phyloP scores from a whole-genome alignment of 1,140 invertebrate genomes.

The Drosophila nasuta region DNA sequence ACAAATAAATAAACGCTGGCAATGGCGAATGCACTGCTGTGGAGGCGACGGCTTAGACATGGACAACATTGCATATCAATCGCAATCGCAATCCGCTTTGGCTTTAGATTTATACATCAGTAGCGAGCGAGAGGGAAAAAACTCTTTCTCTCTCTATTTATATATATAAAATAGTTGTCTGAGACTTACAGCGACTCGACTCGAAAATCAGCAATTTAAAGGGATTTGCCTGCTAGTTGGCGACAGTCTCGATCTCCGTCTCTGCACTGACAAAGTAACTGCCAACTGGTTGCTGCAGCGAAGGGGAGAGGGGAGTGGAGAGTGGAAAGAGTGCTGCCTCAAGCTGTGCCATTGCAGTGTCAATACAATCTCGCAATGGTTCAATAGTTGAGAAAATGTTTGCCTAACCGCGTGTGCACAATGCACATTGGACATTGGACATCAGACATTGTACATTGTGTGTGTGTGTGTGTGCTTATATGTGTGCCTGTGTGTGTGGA shows the following conservation, averaged over 20 bases:
- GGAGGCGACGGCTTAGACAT: constrained; percentile 43
- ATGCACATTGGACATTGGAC: constrained; percentile 60
- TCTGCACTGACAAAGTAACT: constrained; percentile 27
- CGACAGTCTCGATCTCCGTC: constrained; percentile 46
- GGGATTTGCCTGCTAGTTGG: constrained; percentile 73
- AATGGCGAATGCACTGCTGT: not conserved
- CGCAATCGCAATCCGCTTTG: constrained; percentile 76
- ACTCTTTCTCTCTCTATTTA: no score
- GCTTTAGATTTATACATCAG: constrained; percentile 71
- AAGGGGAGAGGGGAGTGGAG: not conserved
- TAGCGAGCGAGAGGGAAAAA: no score
- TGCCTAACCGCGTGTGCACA: constrained; percentile 77
- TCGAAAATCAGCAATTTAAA: constrained; percentile 74
- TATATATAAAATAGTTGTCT: constrained; percentile 60
- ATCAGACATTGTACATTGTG: not conserved
- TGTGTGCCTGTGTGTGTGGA: constrained; percentile 23
- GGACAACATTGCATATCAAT: constrained; percentile 73
- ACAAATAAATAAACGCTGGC: constrained; percentile 67
- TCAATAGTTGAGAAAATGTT: constrained; percentile 82
- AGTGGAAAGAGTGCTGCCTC: constrained; percentile 19
- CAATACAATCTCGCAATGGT: constrained; percentile 80
- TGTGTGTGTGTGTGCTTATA: constrained; percentile 16
- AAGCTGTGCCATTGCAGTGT: constrained; percentile 58
- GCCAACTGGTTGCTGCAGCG: not conserved
- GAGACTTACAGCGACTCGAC: constrained; percentile 29